Evolutionary conservation across 2,113 vertebrate species (phyloP), one percentile per base, ranked within the genome.

Genomic region (Gila orcuttii): DNA sequence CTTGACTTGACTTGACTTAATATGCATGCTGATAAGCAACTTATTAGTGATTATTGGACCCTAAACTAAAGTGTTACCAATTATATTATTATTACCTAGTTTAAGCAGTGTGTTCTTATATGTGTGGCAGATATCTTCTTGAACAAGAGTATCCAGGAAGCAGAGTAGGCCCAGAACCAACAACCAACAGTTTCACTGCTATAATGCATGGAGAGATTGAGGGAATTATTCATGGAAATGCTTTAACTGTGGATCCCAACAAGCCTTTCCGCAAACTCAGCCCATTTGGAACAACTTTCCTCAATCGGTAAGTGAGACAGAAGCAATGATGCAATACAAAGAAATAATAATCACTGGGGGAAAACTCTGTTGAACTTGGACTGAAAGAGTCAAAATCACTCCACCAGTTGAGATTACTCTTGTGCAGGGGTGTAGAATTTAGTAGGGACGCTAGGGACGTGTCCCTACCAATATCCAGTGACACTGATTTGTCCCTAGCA

Each of bases 191-290:
- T 81, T 98, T 98, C 69, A 96, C 96, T 36, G 97, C 97, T 0
- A 93, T 98, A 77, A 98, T 98, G 97, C 91, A 96, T 0, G 97
- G 97, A 0, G 94, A 96, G 0, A 59, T 79, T 0, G 96, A 96
- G 36, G 95, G 95, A 12, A 89, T 95, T 4, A 94, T 94, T 42
- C 97, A 97, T 0, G 97, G 97, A 4, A 98, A 98, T 0, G 97
- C 97, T 0, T 93, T 98, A 0, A 95, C 97, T 0, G 94, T 97
- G 0, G 97, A 98, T 82, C 96, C 96, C 0, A 93, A 95, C 8
- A 98, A 96, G 85, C 97, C 97, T 1, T 98, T 98, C 91, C 96
- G 97, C 0, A 96, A 97, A 60, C 96, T 98, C 21, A 95, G 96
- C 82, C 95, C 96, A 0, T 98, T 98, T 0, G 97, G 97, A 17